Percentiles rank a stretch among this genome's conserved stretches.
Evolutionary conservation across 2,113 vertebrate species (phyloP).

Genomic region (Gavia stellata): DNA sequence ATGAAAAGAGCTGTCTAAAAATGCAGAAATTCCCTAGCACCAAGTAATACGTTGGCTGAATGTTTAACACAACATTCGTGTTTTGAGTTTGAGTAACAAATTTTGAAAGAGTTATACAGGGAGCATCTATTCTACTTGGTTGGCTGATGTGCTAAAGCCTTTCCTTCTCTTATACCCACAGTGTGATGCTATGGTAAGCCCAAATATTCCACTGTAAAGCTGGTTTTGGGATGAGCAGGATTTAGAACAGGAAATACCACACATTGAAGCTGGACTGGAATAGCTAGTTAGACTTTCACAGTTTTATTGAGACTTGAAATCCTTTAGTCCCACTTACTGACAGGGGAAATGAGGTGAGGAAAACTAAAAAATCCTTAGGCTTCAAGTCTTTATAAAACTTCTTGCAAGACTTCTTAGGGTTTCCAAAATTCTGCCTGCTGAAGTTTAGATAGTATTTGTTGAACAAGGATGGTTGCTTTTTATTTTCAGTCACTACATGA

Average conservation of each 20-base stretch:
- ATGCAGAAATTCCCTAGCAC: not conserved
- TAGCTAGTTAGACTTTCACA: not conserved
- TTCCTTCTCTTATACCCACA: not conserved
- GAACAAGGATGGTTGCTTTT: not conserved
- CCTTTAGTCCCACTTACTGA: not conserved
- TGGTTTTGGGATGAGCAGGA: not conserved
- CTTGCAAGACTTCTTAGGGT: not conserved
- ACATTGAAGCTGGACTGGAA: not conserved
- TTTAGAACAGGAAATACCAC: not conserved
- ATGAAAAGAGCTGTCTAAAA: not conserved
- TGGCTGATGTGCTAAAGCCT: not conserved
- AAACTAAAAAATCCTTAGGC: not conserved
- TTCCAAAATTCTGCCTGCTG: not conserved
- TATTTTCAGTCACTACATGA: not conserved
- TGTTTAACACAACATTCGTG: not conserved
- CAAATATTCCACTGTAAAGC: not conserved
- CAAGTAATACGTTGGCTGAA: not conserved
- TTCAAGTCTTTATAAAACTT: not conserved
- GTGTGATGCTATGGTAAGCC: not conserved
- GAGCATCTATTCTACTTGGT: not conserved
- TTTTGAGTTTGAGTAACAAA: not conserved
- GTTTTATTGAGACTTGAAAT: not conserved
- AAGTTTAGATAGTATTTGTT: not conserved
- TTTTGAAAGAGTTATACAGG: not conserved
- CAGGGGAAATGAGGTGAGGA: not conserved